Evolutionary conservation across 2,888 invertebrate genomes (phyloP), one percentile per base, ranked within the genome.

Genomic region (Pemphredon lugubris): DNA sequence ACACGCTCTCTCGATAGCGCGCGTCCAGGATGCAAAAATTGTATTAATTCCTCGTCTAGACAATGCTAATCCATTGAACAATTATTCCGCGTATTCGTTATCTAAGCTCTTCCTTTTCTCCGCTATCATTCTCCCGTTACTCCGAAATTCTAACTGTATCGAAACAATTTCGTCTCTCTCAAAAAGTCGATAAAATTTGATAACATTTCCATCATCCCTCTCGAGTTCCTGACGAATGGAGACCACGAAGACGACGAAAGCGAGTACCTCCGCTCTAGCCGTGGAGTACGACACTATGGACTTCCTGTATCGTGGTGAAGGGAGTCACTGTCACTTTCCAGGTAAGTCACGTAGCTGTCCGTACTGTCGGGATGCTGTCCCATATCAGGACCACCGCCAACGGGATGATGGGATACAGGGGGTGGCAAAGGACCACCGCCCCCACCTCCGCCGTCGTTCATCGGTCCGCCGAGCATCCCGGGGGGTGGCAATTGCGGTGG

Each of bases 341-440:
- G 93, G 92, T 96, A 97, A 69, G 97, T 97, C 77, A 97, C 97
- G 92, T 96, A 97, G 90, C 96, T 96, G 91, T 97, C 95, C 59
- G 95, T 94, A 85, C 94, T 95, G 90, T 95, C 95, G 16, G 95
- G 95, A 90, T 96, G 96, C 80, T 93, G 93, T 85, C 93, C 93
- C 83, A 92, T 92, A 86, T 93, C 93, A 66, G 91, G 89, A 16
- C 83, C 84, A 21, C 87, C 86, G 34, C 82, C 72, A 13, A 81
- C 84, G 5, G 84, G 85, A 54, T 88, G 88, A 67, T 87, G 86
- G 18, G 86, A 84, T 0, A 86, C 88, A 0, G 84, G 83, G 0
- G 86, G 87, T n/a, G 86, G 86, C 23, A 86, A 65, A 1, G 87
- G 84, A 7, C 84, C 85, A 4, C 87, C 86, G 20, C 87, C 87